Conservation (phyloP, 2,888 invertebrate species). For the Mellilla xanthometata region DNA sequence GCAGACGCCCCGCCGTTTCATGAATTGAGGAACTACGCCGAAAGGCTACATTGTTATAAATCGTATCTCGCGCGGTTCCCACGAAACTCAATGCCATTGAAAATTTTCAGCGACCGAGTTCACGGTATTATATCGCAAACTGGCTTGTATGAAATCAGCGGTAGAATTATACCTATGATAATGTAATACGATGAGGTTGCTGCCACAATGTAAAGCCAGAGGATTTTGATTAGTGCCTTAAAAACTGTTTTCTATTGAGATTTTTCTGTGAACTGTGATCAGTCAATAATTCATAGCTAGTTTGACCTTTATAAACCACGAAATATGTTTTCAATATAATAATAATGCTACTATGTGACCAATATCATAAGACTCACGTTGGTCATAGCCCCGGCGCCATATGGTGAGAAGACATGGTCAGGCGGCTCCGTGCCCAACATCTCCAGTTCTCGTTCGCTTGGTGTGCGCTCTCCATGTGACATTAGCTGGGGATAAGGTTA, state of each 20-base stretch:
- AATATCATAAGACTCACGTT: constrained; percentile 75
- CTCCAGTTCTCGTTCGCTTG: constrained; percentile 77
- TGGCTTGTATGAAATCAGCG: neutral
- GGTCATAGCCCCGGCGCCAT: constrained; percentile 86
- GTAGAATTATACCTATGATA: neutral
- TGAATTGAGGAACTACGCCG: constrained; percentile 66
- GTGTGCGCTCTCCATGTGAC: constrained; percentile 89
- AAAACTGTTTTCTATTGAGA: no score
- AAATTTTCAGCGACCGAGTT: constrained; percentile 19
- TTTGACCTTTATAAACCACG: no score
- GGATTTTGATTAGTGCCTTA: neutral
- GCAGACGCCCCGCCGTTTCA: constrained; percentile 48
- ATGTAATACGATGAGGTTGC: neutral
- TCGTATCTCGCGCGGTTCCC: constrained; percentile 47
- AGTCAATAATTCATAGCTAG: no score
- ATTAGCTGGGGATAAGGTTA: constrained; percentile 78
- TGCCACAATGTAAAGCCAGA: neutral
- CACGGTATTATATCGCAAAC: constrained; percentile 7
- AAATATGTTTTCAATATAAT: no score
- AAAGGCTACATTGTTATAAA: constrained; percentile 54
- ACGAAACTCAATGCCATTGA: constrained; percentile 37
- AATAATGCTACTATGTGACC: no score
- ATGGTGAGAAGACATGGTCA: constrained; percentile 83
- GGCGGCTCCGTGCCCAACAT: constrained; percentile 85
- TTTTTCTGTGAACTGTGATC: neutral